Conservation (phyloP, 1,140 invertebrate species). For the Atta cephalotes region DNA sequence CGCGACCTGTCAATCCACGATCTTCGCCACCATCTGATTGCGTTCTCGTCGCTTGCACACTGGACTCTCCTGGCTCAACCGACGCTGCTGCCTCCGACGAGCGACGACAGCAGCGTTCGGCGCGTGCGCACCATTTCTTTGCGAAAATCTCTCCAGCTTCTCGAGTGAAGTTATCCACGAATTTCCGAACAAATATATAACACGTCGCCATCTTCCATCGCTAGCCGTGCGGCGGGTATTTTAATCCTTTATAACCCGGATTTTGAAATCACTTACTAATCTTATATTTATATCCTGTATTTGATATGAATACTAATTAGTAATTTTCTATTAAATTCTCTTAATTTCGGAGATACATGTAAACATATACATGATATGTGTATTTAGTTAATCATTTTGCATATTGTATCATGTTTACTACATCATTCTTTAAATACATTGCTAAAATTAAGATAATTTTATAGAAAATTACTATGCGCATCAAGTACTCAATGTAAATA, state of each 20-base stretch:
- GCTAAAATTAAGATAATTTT: no score
- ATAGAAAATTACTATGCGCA: no score
- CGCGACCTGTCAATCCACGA: constrained; percentile 74
- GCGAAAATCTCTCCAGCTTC: not conserved
- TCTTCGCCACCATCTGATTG: constrained; percentile 75
- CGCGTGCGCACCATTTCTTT: constrained; percentile 13
- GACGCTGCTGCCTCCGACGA: constrained; percentile 66
- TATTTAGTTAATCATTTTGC: no score
- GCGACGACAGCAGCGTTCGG: not conserved
- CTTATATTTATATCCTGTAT: no score
- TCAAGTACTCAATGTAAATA: no score
- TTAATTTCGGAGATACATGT: no score
- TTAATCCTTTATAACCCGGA: not conserved
- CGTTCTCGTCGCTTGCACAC: constrained; percentile 64
- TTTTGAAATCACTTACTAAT: no score
- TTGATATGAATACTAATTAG: no score
- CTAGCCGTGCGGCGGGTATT: not conserved
- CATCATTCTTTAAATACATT: no score
- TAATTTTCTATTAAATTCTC: no score
- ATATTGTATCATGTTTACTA: no score
- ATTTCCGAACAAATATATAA: not conserved
- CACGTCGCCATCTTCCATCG: not conserved
- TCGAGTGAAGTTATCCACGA: not conserved
- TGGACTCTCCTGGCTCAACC: constrained; percentile 65
- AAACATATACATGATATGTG: no score